Evolutionary conservation across 2,113 vertebrate genomes (phyloP), one percentile per base, ranked within the genome.

Genomic region (Upupa epops): DNA sequence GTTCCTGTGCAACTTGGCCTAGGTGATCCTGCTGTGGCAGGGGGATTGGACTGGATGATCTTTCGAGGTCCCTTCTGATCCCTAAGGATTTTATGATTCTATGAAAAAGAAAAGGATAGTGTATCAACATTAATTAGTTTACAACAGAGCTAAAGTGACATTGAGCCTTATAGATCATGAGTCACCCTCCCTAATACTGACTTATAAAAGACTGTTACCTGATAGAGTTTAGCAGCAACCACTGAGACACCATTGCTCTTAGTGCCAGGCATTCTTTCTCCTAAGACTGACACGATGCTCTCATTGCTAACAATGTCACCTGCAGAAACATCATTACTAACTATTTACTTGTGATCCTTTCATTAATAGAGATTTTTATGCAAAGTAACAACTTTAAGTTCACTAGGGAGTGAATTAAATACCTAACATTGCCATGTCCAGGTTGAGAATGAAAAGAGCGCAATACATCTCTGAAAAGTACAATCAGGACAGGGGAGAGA

Each of bases 181-280:
- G 22, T 10, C 63, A 36, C 8, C 1, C 7, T 6, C 5, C 6
- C 4, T 19, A 29, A 19, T 29, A 29, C 3, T 14, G 29, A 22
- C 13, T 37, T 51, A 45, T 2, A 36, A 56, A 91, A 83, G 16
- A 13, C 8, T 22, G 7, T 40, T 73, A 60, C 54, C 42, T 74
- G 7, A 46, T 10, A 42, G 17, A 11, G 66, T 26, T 75, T 22
- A 42, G 7, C n/a, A 61, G 5, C 28, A 65, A 42, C 25, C 9
- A 40, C 65, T 28, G 31, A 59, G 49, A 34, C 20, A 31, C 11
- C 4, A 10, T 32, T 78, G 45, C 37, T 5, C 6, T 18, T 3
- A 9, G 25, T 25, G 25, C 34, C 0, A 2, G 66, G n/a, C 0
- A 0, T 12, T 25, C 34, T 80, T 31, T 55, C 28, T 31, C 59